phyloP scores from a whole-genome alignment of 2,113 vertebrate species.

The Sminthopsis crassicaudata region DNA sequence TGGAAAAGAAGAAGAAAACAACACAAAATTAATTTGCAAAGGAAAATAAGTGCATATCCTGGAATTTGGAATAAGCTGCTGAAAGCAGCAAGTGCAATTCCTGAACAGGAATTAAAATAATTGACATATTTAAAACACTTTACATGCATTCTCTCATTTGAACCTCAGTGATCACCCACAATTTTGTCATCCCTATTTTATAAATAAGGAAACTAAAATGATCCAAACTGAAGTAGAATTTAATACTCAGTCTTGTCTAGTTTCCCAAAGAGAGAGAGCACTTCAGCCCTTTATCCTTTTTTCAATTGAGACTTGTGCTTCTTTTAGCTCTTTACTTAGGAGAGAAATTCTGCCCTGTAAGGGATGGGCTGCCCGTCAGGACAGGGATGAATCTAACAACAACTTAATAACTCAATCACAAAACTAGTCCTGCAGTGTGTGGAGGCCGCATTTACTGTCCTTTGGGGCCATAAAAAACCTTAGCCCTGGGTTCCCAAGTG shows the following conservation, averaged over 20 bases:
- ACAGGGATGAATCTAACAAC: slow-evolving; percentile 28
- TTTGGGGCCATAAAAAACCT: slow-evolving; percentile 52
- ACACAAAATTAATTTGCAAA: not conserved
- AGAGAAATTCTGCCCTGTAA: slow-evolving; percentile 19
- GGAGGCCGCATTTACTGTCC: slow-evolving; percentile 50
- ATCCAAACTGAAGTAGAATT: not conserved
- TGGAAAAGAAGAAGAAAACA: not conserved
- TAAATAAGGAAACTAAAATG: not conserved
- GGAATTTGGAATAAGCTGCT: not conserved
- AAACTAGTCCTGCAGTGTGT: not conserved
- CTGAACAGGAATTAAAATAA: not conserved
- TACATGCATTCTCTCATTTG: not conserved
- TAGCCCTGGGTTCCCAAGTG: slow-evolving; percentile 39
- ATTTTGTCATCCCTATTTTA: not conserved
- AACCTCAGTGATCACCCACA: not conserved
- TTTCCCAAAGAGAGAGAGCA: not conserved
- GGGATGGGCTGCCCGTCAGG: not conserved
- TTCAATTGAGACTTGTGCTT: not conserved
- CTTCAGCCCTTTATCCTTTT: not conserved
- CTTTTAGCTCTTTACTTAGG: not conserved
- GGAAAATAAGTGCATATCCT: not conserved
- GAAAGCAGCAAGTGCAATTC: not conserved
- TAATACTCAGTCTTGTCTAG: not conserved
- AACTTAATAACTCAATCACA: slow-evolving; percentile 56
- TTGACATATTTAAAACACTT: not conserved